Percentiles rank a stretch among this genome's conserved stretches.
phyloP scores from a whole-genome alignment of 2,113 vertebrate species.

The Mastomys natalensis region DNA sequence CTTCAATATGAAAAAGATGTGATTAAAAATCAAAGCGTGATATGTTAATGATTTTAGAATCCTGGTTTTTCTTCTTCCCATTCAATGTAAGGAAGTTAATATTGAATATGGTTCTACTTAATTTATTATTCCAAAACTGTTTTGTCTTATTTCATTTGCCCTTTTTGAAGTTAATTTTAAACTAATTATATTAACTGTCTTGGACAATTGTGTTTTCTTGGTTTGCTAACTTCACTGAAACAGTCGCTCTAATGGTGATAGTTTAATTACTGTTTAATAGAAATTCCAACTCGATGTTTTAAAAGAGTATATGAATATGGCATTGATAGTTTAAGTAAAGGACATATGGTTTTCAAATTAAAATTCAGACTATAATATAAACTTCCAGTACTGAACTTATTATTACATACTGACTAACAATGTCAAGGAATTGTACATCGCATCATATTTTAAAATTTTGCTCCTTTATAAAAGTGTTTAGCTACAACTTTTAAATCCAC shows the following conservation, averaged over 20 bases:
- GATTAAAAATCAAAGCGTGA: background rate
- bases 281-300: constrained; percentile 5
- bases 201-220: constrained; percentile 49
- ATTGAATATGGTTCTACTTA: background rate
- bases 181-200: constrained; percentile 23
- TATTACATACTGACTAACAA: background rate
- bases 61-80: background rate
- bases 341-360: constrained; percentile 45
- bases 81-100: background rate
- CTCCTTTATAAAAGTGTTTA: background rate
- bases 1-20: background rate
- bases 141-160: background rate
- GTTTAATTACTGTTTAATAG: constrained; percentile 43
- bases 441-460: constrained; percentile 17
- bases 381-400: background rate
- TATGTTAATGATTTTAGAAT: constrained; percentile 25
- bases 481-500: background rate
- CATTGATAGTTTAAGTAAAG: constrained; percentile 45
- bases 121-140: background rate
- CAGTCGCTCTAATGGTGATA: background rate
- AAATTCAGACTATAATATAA: background rate
- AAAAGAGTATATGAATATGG: background rate
- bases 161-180: background rate
- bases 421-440: background rate
- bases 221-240: background rate